A percentile compares a stretch with the other conserved stretches of the same genome.
These are phyloP conservation scores for Forbesichthys agassizii DNA, from an alignment of 2,113 vertebrate genomes.

Conservation along the genomic window DNA sequence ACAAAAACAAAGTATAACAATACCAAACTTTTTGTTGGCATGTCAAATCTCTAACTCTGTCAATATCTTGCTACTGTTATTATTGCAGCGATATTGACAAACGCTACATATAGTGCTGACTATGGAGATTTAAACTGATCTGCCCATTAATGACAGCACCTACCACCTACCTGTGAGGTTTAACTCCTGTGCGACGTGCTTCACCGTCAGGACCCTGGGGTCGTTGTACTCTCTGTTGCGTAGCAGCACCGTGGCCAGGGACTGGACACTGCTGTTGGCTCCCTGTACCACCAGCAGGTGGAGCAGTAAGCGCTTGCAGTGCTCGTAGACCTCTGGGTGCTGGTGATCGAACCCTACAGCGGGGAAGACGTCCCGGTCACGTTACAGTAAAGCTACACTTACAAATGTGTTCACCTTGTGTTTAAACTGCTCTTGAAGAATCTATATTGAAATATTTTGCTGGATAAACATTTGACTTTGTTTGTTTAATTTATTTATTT, in stretches of 20 bases:
- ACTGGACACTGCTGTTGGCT: conserved; percentile 86
- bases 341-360: conserved; percentile 93
- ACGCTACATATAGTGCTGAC: background rate
- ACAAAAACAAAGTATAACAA: background rate
- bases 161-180: conserved; percentile 87
- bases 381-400: background rate
- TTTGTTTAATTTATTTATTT: too few relatives aligned
- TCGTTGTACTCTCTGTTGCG: conserved; percentile 96
- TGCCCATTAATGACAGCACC: background rate
- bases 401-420: background rate
- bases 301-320: conserved; percentile 93
- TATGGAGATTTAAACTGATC: background rate
- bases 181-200: conserved; percentile 84
- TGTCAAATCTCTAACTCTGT: background rate
- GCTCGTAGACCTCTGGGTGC: conserved; percentile 97
- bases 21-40: background rate
- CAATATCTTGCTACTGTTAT: too few relatives aligned
- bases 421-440: background rate
- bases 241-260: conserved; percentile 90
- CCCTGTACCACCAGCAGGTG: conserved; percentile 93
- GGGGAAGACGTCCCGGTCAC: background rate
- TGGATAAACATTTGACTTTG: too few relatives aligned
- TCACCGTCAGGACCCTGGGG: conserved; percentile 91
- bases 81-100: background rate
- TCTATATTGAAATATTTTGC: too few relatives aligned